Base-by-base conservation (phyloP, 2,888 invertebrate genomes). In the Schizotus pectinicornis region DNA sequence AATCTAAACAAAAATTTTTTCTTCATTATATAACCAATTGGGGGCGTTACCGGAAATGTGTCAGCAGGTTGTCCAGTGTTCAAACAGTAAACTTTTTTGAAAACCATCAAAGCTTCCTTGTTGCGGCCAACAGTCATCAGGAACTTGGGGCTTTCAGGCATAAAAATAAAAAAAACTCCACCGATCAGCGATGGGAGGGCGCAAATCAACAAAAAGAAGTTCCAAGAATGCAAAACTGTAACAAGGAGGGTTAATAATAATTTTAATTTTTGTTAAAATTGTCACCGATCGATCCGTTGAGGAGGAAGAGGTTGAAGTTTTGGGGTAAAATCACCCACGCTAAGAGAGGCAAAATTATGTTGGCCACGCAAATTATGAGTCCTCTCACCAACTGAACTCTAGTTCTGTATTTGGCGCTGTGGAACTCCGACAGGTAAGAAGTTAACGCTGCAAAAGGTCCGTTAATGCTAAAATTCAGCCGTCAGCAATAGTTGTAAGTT, bases 141-240 rank as follows among this genome's bases (percentile, higher is more conserved):
- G 77, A 89, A 92, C 76, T 90, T 90, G 6, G 92, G 91, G 73
- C 90, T 91, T 76, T 92, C 92, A 0, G 91, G 90, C 50, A 88
- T 80, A 58, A 83, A 81, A 55, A 85, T 76, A 43, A 86, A 78
- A 0, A 83, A 79, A 14, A 87, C 60, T 0, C 87, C 88, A 1
- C 89, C 85, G 0, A 89, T 62, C 0, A 92, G 74, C 31, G 88
- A 88, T 6, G 91, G 88, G 55, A 91, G 59, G 0, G 86, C 80
- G 76, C 82, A 81, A 0, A 85, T 74, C 45, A 85, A 72, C 12
- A 88, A 79, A 70, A 85, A 88, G 36, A 86, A 66, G 68, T 86
- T 85, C 86, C 86, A 87, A 0, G 85, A 80, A 63, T 84, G 84
- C 12, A 86, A 75, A 22, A 82, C 86, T 85, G 75, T 3, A 71